Base-by-base conservation (phyloP, 2,113 vertebrate genomes). In the Theropithecus gelada region DNA sequence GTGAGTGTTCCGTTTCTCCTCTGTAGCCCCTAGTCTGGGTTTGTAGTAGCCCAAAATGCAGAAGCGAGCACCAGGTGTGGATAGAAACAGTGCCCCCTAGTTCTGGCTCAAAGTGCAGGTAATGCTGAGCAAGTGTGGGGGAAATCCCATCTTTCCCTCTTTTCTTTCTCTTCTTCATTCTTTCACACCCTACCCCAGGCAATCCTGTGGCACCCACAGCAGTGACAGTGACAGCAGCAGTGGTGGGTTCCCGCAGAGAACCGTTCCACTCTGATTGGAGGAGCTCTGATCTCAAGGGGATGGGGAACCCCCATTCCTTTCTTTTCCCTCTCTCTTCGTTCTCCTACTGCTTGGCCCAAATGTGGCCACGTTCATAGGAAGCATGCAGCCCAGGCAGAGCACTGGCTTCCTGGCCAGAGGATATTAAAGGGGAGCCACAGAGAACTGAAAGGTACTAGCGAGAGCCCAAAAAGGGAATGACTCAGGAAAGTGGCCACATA, bases 1-100 rank as follows among this genome's bases (percentile, higher is more conserved):
- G 23, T 4, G n/a, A 66, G 16, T 1, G 14, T 38, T 18, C 27
- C 20, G 1, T 40, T 45, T 6, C 9, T 40, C 13, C 43, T 52
- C 52, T 2, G 1, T 8, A 8, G 10, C 32, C n/a, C 45, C 23
- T 8, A 0, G 5, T 12, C 30, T 32, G 35, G 22, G 45, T 80
- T 18, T 48, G 57, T 25, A 11, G 55, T 22, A 25, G 10, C 20
- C 22, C 14, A 0, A 9, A 17, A 57, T 45, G 23, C 8, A 6
- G 38, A 92, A 83, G 32, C 17, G 5, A 80, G 23, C 20, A 7
- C 20, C 52, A 45, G n/a, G 11, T 32, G 20, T 12, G 38, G 30
- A 22, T 43, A 43, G 43, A 64, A 32, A 72, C 55, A 8, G 6
- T 22, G 83, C 30, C 38, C 30, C 22, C 20, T 35, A 3, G 0